phyloP scores from a whole-genome alignment of 2,113 vertebrate genomes.

The Uropsilus gracilis region DNA sequence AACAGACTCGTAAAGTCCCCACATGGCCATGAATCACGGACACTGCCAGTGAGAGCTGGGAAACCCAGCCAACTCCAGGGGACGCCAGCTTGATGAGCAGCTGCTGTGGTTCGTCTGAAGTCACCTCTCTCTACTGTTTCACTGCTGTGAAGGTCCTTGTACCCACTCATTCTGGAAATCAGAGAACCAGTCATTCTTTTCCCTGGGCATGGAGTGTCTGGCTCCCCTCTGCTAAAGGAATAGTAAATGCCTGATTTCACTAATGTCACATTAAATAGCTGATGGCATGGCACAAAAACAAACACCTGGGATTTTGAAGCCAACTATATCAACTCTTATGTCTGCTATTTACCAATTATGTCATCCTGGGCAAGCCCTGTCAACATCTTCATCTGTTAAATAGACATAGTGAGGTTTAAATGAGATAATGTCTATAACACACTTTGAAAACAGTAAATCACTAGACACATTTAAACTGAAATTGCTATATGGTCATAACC shows the following conservation, averaged over 20 bases:
- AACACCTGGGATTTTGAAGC: not conserved
- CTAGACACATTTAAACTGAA: not conserved
- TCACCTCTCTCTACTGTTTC: not conserved
- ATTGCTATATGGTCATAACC: not conserved
- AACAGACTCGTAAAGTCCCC: conserved; percentile 58
- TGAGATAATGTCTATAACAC: not conserved
- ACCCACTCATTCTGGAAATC: not conserved
- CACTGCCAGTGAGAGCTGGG: not conserved
- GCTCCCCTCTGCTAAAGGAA: not conserved
- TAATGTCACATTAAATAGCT: too few relatives aligned
- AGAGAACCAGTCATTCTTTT: not conserved
- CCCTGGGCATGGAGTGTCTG: not conserved
- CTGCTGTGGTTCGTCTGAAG: not conserved
- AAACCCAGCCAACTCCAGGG: not conserved
- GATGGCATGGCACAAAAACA: not conserved
- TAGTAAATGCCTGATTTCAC: not conserved
- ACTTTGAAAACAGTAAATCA: not conserved
- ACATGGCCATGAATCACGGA: conserved; percentile 39
- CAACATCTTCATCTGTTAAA: not conserved
- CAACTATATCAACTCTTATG: not conserved
- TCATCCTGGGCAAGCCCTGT: not conserved
- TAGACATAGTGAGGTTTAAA: not conserved
- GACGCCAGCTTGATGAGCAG: not conserved
- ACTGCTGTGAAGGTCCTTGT: not conserved
- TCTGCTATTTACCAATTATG: not conserved